These are phyloP conservation scores for Sycobia sp. DNA, from an alignment of 1,140 invertebrate species.

Conservation along the genomic window DNA sequence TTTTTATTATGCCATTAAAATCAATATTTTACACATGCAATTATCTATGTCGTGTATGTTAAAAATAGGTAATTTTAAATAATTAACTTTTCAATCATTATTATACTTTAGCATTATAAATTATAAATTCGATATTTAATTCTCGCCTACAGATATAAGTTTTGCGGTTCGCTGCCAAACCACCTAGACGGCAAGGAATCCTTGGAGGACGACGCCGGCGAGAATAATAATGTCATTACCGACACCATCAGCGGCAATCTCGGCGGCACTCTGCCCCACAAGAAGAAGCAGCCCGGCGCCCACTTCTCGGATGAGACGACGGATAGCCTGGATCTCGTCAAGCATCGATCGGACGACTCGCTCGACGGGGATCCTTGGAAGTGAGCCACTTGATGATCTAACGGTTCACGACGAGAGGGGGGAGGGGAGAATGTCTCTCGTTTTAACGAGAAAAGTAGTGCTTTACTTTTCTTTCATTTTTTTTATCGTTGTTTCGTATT, in stretches of 20 bases:
- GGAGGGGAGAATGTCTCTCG: too few relatives aligned
- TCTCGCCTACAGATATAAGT: conserved; percentile 61
- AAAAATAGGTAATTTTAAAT: too few relatives aligned
- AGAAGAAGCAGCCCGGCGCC: conserved; percentile 61
- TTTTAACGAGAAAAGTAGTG: conserved; percentile 14
- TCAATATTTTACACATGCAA: too few relatives aligned
- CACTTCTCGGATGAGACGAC: conserved; percentile 62
- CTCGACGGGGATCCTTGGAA: conserved; percentile 59
- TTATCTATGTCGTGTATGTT: too few relatives aligned
- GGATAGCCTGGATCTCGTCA: conserved; percentile 49
- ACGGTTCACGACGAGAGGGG: too few relatives aligned
- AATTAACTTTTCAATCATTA: too few relatives aligned
- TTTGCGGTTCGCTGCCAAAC: conserved; percentile 73
- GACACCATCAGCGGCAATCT: conserved; percentile 70
- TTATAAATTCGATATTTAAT: too few relatives aligned
- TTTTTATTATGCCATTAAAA: too few relatives aligned
- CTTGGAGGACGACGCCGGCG: conserved; percentile 60
- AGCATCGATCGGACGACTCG: conserved; percentile 55
- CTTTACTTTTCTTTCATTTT: conserved; percentile 1
- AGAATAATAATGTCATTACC: conserved; percentile 62
- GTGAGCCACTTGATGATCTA: too few relatives aligned
- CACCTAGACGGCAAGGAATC: conserved; percentile 70
- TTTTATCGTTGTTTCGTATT: too few relatives aligned
- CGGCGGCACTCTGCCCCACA: conserved; percentile 64
- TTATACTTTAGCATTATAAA: too few relatives aligned